Evolutionary conservation across 2,888 invertebrate species (phyloP).

Genomic region (Rosalia funebris): DNA sequence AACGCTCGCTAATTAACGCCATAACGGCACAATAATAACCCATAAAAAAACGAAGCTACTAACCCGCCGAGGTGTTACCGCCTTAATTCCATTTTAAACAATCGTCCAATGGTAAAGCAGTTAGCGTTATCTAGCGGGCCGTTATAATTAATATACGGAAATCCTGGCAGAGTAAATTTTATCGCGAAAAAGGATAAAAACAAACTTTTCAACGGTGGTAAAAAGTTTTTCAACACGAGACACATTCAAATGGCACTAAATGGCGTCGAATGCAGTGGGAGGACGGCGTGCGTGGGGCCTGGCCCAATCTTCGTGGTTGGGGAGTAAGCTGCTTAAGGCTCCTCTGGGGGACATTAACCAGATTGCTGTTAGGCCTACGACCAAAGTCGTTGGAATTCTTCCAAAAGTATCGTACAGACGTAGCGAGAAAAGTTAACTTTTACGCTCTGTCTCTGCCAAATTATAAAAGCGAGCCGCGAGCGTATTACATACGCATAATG

Average conservation of each 20-base stretch:
- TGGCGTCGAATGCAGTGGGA: slow-evolving; percentile 38
- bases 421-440: neutral
- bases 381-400: slow-evolving; percentile 1
- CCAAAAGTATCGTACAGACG: neutral
- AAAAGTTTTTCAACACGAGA: slow-evolving; percentile 53
- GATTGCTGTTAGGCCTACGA: slow-evolving; percentile 52
- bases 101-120: slow-evolving; percentile 40
- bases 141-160: slow-evolving; percentile 47
- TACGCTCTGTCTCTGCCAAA: no score
- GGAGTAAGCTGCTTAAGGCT: slow-evolving; percentile 60
- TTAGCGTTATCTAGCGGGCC: slow-evolving; percentile 37
- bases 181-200: slow-evolving; percentile 41
- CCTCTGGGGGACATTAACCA: slow-evolving; percentile 61
- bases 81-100: slow-evolving; percentile 45
- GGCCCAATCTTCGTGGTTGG: slow-evolving; percentile 58
- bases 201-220: slow-evolving; percentile 46
- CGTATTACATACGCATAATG: neutral
- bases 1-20: slow-evolving; percentile 36
- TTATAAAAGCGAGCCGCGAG: neutral
- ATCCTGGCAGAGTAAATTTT: slow-evolving; percentile 42
- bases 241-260: slow-evolving; percentile 59
- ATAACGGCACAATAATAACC: slow-evolving; percentile 28
- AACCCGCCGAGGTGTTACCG: slow-evolving; percentile 28
- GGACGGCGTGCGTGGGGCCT: slow-evolving; percentile 48
- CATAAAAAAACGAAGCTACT: slow-evolving; percentile 27